Evolutionary conservation across 2,888 invertebrate genomes (phyloP), one percentile per base, ranked within the genome.

Genomic region (Caenorhabditis sp.): DNA sequence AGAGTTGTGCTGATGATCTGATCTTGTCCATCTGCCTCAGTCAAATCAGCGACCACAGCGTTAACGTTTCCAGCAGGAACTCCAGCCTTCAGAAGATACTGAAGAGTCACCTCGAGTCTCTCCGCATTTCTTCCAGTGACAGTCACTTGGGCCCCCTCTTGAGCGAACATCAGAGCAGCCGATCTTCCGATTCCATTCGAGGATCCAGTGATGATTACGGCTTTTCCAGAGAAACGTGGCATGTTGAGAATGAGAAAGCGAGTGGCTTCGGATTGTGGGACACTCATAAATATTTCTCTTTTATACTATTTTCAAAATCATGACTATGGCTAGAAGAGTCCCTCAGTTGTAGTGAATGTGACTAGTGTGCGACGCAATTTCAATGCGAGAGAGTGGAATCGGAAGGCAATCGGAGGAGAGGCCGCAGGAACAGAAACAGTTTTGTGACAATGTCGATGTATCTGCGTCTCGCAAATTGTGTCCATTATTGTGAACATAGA

Each of bases 171-270:
- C 6, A 76, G 15, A n/a, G 68, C 76, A 13, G 76, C 68, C 5
- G 76, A 61, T 61, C 68, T 60, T 55, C 76, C 68, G 61, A 76
- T 76, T 61, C 76, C 76, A 15, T 68, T 76, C 4, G 68, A 76
- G 22, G 76, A 76, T 47, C 76, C 76, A 35, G 76, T 76, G 35
- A 76, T 47, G 32, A 76, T 76, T 3, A 68, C 76, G 13, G 61
- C n/a, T 47, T 76, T 76, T 40, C 68, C 68, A 55, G 76, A 68
- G 68, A 76, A 76, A 13, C 76, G 60, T 13, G 67, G 35, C 76
- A 68, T 68, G n/a, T n/a, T n/a, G n/a, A n/a, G n/a, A n/a, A n/a
- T n/a, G n/a, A n/a, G n/a, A n/a, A n/a, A n/a, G n/a, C n/a, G n/a
- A n/a, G n/a, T n/a, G n/a, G n/a, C 9, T 11, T 1, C 5, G 37